phyloP scores from a whole-genome alignment of 2,888 invertebrate genomes.

The Agonum fuliginosum region DNA sequence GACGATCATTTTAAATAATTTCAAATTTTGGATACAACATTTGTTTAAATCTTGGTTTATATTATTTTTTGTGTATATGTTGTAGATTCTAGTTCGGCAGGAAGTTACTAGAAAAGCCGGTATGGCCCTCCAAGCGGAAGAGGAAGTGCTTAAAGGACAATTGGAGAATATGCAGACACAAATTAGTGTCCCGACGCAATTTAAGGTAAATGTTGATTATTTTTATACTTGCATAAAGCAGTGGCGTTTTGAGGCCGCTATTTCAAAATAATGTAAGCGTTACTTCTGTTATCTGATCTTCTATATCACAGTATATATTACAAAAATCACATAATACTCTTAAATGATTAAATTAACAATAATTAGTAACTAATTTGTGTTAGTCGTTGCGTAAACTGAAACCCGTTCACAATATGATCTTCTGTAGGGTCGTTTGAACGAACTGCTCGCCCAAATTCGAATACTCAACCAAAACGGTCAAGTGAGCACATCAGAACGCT shows the following conservation, averaged over 20 bases:
- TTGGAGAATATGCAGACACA: constrained; percentile 91
- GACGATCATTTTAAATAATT: too few relatives aligned
- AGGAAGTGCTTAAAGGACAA: constrained; percentile 90
- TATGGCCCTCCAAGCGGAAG: constrained; percentile 90
- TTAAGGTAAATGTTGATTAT: constrained; percentile 81
- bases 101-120: constrained; percentile 93
- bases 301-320: too few relatives aligned
- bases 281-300: too few relatives aligned
- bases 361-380: too few relatives aligned
- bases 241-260: too few relatives aligned
- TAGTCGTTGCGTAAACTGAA: too few relatives aligned
- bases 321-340: too few relatives aligned
- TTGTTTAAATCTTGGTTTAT: not conserved
- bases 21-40: not conserved
- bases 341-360: too few relatives aligned
- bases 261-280: too few relatives aligned
- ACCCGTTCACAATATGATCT: constrained; percentile 59
- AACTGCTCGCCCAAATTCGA: constrained; percentile 90
- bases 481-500: constrained; percentile 80
- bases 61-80: not conserved
- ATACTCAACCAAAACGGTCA: constrained; percentile 78
- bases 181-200: constrained; percentile 93
- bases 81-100: constrained; percentile 88
- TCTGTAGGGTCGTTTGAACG: constrained; percentile 88
- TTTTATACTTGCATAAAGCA: not conserved